These are phyloP conservation scores for Antrozous pallidus DNA, from an alignment of 2,797 vertebrate species.

Conservation along the genomic window DNA sequence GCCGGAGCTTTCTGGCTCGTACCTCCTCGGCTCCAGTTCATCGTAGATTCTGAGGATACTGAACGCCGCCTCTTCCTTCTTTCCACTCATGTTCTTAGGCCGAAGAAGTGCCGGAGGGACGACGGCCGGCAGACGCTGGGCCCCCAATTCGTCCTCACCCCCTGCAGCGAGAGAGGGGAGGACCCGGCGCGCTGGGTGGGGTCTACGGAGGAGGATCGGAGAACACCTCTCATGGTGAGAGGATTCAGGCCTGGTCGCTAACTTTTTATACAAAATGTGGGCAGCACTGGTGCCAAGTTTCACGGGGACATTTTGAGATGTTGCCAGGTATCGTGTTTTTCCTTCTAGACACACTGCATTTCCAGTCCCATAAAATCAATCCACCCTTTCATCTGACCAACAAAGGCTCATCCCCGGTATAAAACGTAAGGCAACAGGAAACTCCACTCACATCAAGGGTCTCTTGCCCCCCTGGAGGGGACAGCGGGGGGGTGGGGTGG, in stretches of 20 bases:
- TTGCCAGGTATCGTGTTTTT: background rate
- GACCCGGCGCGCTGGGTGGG: background rate
- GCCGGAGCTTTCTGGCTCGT: background rate
- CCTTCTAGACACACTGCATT: background rate
- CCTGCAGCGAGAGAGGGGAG: background rate
- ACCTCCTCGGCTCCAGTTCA: background rate
- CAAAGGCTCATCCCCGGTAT: background rate
- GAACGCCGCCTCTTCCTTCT: background rate
- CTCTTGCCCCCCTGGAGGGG: background rate
- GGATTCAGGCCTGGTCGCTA: background rate
- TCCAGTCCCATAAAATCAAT: background rate
- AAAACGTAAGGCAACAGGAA: background rate
- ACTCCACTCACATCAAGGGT: background rate
- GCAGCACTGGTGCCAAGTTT: background rate
- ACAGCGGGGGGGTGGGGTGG: background rate
- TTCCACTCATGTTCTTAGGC: conserved; percentile 25
- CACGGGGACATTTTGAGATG: background rate
- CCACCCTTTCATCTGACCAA: background rate
- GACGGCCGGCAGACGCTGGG: background rate
- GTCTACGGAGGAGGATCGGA: background rate
- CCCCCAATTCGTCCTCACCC: background rate
- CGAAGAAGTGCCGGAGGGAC: background rate
- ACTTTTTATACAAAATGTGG: background rate
- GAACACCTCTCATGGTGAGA: background rate
- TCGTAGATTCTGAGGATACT: background rate